Evolutionary conservation across 2,113 vertebrate species (phyloP).

Genomic region (Panurus biarmicus): DNA sequence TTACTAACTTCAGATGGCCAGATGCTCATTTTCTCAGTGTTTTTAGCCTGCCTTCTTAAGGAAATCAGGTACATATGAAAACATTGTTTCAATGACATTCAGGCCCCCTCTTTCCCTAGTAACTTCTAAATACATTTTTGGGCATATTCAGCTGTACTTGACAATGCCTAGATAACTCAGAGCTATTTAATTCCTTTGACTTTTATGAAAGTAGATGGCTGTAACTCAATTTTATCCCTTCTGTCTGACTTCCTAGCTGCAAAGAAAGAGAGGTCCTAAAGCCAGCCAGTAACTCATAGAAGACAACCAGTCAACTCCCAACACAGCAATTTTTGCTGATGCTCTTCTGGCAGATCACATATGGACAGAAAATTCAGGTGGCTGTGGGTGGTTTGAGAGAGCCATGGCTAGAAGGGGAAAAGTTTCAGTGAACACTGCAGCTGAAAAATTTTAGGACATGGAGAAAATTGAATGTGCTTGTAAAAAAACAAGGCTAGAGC

Average conservation of each 20-base stretch:
- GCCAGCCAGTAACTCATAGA: background rate
- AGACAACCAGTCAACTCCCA: background rate
- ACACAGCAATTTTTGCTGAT: background rate
- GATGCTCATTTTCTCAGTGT: background rate
- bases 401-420: background rate
- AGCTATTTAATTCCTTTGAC: background rate
- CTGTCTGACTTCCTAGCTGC: background rate
- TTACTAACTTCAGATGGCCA: background rate
- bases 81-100: background rate
- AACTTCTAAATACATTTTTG: background rate
- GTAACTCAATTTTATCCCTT: background rate
- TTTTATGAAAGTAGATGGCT: background rate
- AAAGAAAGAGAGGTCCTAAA: background rate
- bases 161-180: background rate
- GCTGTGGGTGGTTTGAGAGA: background rate
- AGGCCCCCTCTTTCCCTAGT: background rate
- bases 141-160: background rate
- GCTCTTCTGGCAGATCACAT: background rate
- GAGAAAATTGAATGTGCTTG: background rate
- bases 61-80: background rate
- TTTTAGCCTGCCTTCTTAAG: background rate
- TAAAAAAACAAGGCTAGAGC: background rate
- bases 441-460: background rate
- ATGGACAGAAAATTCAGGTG: background rate
- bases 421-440: background rate